These are phyloP conservation scores for Keiferia lycopersicella DNA, from an alignment of 2,888 invertebrate genomes.

Conservation along the genomic window DNA sequence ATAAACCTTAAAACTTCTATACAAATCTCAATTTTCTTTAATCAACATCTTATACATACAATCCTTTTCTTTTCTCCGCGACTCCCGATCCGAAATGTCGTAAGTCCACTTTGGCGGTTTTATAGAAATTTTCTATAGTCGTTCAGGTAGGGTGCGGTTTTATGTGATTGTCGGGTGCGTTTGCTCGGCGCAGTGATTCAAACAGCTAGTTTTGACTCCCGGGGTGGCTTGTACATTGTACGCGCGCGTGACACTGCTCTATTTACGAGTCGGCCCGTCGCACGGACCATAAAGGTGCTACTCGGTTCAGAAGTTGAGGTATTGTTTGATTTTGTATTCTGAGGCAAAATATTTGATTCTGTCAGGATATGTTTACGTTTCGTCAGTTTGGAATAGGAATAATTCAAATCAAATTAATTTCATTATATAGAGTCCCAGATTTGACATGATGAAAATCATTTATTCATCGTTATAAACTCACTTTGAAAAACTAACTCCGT, in stretches of 20 bases:
- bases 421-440: too few species aligned
- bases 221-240: constrained; percentile 79
- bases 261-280: constrained; percentile 67
- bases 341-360: too few species aligned
- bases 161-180: constrained; percentile 29
- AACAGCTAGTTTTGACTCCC: constrained; percentile 75
- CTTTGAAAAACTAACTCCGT: too few species aligned
- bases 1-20: constrained; percentile 37
- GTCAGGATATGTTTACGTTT: too few species aligned
- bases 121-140: background rate
- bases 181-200: constrained; percentile 48
- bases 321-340: too few species aligned
- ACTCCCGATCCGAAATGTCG: background rate
- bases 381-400: too few species aligned
- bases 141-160: constrained; percentile 36
- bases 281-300: constrained; percentile 56
- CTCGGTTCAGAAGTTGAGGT: constrained; percentile 47
- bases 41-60: constrained; percentile 31
- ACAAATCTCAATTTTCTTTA: constrained; percentile 30
- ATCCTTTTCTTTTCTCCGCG: constrained; percentile 24
- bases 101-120: constrained; percentile 9
- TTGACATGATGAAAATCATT: too few species aligned
- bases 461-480: too few species aligned
- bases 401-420: too few species aligned
- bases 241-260: constrained; percentile 76